Evolutionary conservation across 2,797 vertebrate genomes (phyloP), one percentile per base, ranked within the genome.

Genomic region (Galaxias olidus): DNA sequence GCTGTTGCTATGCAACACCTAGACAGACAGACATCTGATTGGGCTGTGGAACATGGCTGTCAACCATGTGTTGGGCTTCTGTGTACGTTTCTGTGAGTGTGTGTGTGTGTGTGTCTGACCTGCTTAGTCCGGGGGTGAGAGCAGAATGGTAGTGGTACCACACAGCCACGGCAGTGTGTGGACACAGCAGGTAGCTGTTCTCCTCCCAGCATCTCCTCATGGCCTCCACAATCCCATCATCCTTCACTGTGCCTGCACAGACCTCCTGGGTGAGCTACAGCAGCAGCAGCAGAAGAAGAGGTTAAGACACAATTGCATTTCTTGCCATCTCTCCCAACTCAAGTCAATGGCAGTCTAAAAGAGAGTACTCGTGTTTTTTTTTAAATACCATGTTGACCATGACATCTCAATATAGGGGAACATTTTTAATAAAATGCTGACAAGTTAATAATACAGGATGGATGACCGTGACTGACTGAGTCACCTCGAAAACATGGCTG

Each of bases 131-230:
- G 4, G 68, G 9, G 1, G 10, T 62, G 64, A 89, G 80, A 8
- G 85, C 87, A 67, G 90, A 91, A 75, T 89, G 87, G 77, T 96
- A 98, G 79, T 98, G 95, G 76, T 93, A 91, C 88, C 89, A 94
- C 12, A 90, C 93, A 0, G 91, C 96, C 70, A 96, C 94, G 0
- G 97, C 95, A 0, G 95, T 92, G 71, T 98, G 96, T n/a, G 97
- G 97, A 67, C 96, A 98, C 81, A 98, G 71, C 68, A 96, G 77
- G 69, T 96, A 97, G 43, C 10, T 73, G 81, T 96, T 96, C 9
- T 98, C 94, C 54, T 93, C 80, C 96, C 96, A 98, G 86, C 97
- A 98, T 64, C 83, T 90, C 71, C 4, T 63, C 88, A 96, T 96
- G 57, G 94, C 91, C 64, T 77, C 77, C 60, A 91, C 53, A 53